Conservation (phyloP, 2,113 vertebrate species). For the Sturnus vulgaris region DNA sequence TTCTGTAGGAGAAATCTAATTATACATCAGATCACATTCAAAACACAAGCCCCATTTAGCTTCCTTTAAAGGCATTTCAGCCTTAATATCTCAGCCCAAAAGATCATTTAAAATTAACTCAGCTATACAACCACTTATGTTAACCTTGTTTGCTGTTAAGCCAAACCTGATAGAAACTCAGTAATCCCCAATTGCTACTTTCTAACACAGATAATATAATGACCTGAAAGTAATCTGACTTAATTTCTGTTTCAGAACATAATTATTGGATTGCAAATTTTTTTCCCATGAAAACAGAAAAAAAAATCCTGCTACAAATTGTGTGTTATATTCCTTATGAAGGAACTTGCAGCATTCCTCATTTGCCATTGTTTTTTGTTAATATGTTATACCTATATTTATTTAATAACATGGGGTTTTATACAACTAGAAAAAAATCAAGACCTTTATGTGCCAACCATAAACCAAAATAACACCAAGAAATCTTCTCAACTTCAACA, state of each 20-base stretch:
- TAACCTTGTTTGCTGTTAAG: neutral
- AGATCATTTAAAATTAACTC: constrained; percentile 9
- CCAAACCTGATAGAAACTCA: neutral
- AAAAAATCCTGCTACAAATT: neutral
- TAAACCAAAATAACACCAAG: neutral
- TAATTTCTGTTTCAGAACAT: neutral
- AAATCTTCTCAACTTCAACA: neutral
- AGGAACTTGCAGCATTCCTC: neutral
- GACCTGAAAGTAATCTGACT: neutral
- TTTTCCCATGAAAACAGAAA: neutral
- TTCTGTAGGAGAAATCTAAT: neutral
- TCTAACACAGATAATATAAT: neutral
- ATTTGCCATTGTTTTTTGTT: neutral
- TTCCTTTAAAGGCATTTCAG: neutral
- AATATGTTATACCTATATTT: neutral
- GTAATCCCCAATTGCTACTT: neutral
- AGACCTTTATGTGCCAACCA: neutral
- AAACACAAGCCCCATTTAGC: neutral
- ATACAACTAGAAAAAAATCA: neutral
- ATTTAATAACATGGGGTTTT: neutral
- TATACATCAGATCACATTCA: neutral
- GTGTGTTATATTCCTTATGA: neutral
- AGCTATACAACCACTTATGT: neutral
- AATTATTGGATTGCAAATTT: neutral
- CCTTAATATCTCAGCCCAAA: neutral